Evolutionary conservation across 2,113 vertebrate species (phyloP), one percentile per base, ranked within the genome.

Genomic region (Brachypteracias leptosomus): DNA sequence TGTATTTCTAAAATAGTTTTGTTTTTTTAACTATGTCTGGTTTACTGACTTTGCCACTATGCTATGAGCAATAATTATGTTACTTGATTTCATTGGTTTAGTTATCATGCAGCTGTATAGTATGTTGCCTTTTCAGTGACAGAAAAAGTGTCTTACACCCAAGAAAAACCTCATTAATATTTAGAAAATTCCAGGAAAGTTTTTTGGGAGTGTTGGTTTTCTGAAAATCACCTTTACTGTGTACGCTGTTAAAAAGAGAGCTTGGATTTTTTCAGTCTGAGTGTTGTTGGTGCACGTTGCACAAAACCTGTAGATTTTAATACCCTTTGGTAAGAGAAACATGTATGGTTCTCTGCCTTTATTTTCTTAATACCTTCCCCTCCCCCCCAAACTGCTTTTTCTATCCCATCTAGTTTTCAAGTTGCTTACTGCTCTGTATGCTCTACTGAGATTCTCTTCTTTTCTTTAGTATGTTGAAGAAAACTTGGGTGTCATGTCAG

Each of bases 401-500:
- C 17, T 75, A 2, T 38, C 38, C 75, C 52, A 55, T 5, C 17
- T 15, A 7, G 1, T 1, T 65, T 91, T 28, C 16, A 21, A 44
- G 17, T 44, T 65, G 10, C 4, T 80, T 66, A 22, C 22, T 66
- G 16, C 22, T 46, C 3, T 16, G 3, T 55, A 10, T 19, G 10
- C 28, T 66, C 6, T 24, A 29, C n/a, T 29, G 51, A 49, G 31
- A 65, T 59, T 71, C 52, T 93, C 19, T 70, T 15, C 35, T 73
- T 95, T 21, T 89, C 7, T 89, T 25, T 94, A 99, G 99, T 99
- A 99, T 19, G 98, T 99, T 80, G 99, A 99, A 33, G 99, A 99
- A 90, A 99, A 99, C 96, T 95, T 99, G 61, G 98, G 99, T 2
- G 98, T 99, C 85, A 99, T 99, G 99, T 99, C 99, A 1, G 98